Conservation (phyloP, 37 sponge, comb jelly and placozoan genomes). For the Spongia lamella region DNA sequence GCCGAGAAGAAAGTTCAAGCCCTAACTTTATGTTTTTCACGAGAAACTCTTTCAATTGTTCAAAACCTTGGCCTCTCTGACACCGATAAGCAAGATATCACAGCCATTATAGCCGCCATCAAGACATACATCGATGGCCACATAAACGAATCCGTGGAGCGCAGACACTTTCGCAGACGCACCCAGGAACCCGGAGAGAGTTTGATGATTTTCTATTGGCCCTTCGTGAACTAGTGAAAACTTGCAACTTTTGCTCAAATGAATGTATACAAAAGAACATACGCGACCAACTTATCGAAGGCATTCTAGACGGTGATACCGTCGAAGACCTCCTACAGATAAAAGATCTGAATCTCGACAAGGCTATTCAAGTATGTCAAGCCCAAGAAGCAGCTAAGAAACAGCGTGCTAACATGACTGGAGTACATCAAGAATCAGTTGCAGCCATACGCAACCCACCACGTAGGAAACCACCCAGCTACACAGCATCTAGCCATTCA, state of each 20-base stretch:
- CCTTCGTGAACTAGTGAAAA: conserved; percentile 39
- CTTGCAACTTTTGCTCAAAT: conserved; percentile 38
- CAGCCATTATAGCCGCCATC: not conserved
- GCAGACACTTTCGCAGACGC: conserved; percentile 10
- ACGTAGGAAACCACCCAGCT: not conserved
- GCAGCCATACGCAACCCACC: not conserved
- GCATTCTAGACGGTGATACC: conserved; percentile 27
- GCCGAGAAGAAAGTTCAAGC: conserved; percentile 27
- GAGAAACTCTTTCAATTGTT: conserved; percentile 31
- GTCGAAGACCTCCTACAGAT: conserved; percentile 16
- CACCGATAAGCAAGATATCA: not conserved
- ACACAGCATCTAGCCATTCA: not conserved
- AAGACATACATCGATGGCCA: conserved; percentile 4
- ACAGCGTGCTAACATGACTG: conserved; percentile 22
- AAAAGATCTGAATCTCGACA: conserved; percentile 12
- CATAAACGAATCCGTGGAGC: conserved; percentile 27
- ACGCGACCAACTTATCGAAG: conserved; percentile 39
- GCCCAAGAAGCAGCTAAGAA: conserved; percentile 34
- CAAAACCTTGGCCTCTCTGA: conserved; percentile 29
- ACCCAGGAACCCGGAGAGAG: conserved; percentile 26
- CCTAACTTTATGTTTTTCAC: conserved; percentile 32
- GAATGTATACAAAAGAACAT: conserved; percentile 36
- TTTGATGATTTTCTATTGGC: conserved; percentile 27
- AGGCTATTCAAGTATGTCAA: conserved; percentile 20
- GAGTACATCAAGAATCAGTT: not conserved